phyloP scores from a whole-genome alignment of 2,888 invertebrate species.

The Callyntrura guangdongensis region DNA sequence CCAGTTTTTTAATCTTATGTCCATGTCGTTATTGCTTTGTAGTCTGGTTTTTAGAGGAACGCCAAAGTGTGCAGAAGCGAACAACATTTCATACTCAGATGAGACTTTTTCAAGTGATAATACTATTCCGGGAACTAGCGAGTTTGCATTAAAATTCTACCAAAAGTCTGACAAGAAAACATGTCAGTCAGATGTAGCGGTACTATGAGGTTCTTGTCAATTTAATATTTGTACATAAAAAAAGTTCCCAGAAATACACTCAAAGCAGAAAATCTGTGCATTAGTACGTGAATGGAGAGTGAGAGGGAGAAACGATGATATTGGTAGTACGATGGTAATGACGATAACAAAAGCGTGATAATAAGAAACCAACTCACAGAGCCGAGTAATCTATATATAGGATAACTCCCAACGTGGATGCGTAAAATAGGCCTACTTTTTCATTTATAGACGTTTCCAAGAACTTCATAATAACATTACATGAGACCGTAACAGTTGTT shows the following conservation, averaged over 20 bases:
- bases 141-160: neutral
- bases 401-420: neutral
- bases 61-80: neutral
- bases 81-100: no score
- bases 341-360: neutral
- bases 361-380: neutral
- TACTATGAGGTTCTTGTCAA: neutral
- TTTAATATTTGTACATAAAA: constrained; percentile 8
- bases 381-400: no score
- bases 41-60: neutral
- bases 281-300: neutral
- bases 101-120: no score
- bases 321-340: neutral
- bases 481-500: constrained; percentile 41
- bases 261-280: neutral
- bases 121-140: no score
- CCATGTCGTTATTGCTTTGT: no score
- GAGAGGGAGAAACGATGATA: neutral
- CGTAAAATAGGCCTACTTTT: neutral
- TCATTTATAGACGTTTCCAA: constrained; percentile 33
- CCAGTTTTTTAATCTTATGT: no score
- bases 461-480: constrained; percentile 12
- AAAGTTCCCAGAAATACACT: neutral
- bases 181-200: neutral
- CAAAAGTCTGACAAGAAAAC: constrained; percentile 28